These are phyloP conservation scores for Halocaridina rubra DNA, from an alignment of 2,888 invertebrate species.

Conservation along the genomic window DNA sequence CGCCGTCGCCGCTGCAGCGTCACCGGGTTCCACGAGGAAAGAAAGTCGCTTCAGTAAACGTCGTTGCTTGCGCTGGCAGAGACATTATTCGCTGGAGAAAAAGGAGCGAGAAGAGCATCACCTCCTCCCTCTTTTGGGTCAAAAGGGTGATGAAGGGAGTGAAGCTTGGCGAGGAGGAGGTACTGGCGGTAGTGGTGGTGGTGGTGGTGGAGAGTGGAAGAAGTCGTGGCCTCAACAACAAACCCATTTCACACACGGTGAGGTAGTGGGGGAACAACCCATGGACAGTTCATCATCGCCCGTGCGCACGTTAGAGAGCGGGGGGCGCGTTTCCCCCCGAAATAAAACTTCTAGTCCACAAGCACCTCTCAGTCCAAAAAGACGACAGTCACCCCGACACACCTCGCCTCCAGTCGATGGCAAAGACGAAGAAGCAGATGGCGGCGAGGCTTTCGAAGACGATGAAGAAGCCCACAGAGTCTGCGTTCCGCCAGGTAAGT, in stretches of 20 bases:
- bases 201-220: no score
- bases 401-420: background rate
- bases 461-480: background rate
- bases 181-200: slow-evolving; percentile 32
- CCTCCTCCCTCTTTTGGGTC: background rate
- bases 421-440: slow-evolving; percentile 12
- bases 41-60: slow-evolving; percentile 15
- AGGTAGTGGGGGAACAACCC: background rate
- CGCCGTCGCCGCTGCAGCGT: background rate
- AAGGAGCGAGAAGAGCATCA: background rate
- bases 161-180: no score
- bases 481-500: slow-evolving; percentile 54
- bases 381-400: slow-evolving; percentile 5
- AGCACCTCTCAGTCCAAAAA: slow-evolving; percentile 15
- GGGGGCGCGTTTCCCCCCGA: slow-evolving; percentile 21
- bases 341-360: background rate
- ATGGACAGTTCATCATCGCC: slow-evolving; percentile 40
- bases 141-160: background rate
- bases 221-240: background rate
- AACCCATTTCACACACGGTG: slow-evolving; percentile 46
- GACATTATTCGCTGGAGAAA: background rate
- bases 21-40: no score
- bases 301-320: slow-evolving; percentile 27
- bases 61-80: slow-evolving; percentile 17
- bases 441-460: slow-evolving; percentile 28